Evolutionary conservation across 2,888 invertebrate genomes (phyloP), one percentile per base, ranked within the genome.

Genomic region (Orthosia cruda): DNA sequence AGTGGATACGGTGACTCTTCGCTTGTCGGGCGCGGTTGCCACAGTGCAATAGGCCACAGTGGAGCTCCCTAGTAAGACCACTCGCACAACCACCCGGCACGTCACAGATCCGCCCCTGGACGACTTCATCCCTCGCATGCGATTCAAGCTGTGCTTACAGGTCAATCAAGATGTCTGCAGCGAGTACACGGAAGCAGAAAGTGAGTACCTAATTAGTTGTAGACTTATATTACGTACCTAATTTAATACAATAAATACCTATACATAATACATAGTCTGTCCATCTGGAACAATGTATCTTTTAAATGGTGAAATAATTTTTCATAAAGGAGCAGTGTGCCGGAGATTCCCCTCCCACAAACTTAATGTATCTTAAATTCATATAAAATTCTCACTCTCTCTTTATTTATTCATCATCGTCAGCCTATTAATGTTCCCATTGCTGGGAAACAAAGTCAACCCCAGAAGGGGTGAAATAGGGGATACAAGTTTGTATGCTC

Each of bases 131-230:
- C 97, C 98, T 0, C 96, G 98, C 81, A 97, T 99, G 61, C 97
- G 98, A 66, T 98, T 99, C 20, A 98, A 98, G 88, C 97, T 99
- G 52, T 99, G 99, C 89, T 96, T 99, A 68, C 97, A 98, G 87
- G 97, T 98, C 62, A 98, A 98, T 92, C 97, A 98, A 69, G 98
- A 98, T 73, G 98, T 98, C 84, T 99, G 99, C 94, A 98, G 99
- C 49, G 98, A 98, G 58, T 98, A 98, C 93, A 97, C 98, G 0
- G 98, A 98, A 91, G 99, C 99, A 45, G 98, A 98, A 91, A 97
- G 98, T 98, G 93, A 98, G 98, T 97, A n/a, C n/a, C n/a, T 59
- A 66, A 54, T 73, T 59, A 20, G 16, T 50, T 47, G 32, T 68
- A 63, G 11, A 40, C 45, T n/a, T n/a, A n/a, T n/a, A n/a, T n/a